Evolutionary conservation across 2,888 invertebrate species (phyloP), one percentile per base, ranked within the genome.

Genomic region (Chloroclystis v-ata): DNA sequence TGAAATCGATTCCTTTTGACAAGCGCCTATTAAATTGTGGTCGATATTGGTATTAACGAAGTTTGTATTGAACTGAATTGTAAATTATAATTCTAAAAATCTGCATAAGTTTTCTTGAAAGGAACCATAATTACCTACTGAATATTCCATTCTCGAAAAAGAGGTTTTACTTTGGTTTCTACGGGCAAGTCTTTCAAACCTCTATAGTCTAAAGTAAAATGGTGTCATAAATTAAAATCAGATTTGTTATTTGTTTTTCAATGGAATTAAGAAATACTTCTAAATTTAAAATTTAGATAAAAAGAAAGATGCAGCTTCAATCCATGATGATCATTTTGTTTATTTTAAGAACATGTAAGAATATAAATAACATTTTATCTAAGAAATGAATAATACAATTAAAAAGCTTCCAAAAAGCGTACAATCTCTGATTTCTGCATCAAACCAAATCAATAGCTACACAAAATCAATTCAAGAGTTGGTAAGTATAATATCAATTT

Each of bases 391-490:
- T 9, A 14, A 11, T 12, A 10, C 38, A 9, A 54, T 85, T 43
- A 75, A 67, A 57, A 75, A 71, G 59, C 67, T 86, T 50, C 63
- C 79, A 37, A 50, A 54, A 20, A 82, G 88, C 55, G 83, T 92
- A 28, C 84, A 89, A 61, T 78, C 82, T 2, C 64, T 83, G 53
- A 72, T 93, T 52, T 76, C 90, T 63, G 91, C 92, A 38, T 89
- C 90, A 25, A 72, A 86, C 37, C 83, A 89, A 57, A 83, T 93
- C 51, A 89, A 87, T 41, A 90, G 73, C 63, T 82, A 88, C 43
- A 76, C 87, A 28, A 90, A 89, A 63, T 91, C 91, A 60, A 82
- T 92, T 25, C 90, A 90, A 63, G 93, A 93, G 85, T 75, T 93
- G 75, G 92, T 93, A 69, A 63, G 63, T 58, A 13, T 28, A 10